Evolutionary conservation across 2,113 vertebrate species (phyloP), one percentile per base, ranked within the genome.

Genomic region (Dolichallabes microphthalmus): DNA sequence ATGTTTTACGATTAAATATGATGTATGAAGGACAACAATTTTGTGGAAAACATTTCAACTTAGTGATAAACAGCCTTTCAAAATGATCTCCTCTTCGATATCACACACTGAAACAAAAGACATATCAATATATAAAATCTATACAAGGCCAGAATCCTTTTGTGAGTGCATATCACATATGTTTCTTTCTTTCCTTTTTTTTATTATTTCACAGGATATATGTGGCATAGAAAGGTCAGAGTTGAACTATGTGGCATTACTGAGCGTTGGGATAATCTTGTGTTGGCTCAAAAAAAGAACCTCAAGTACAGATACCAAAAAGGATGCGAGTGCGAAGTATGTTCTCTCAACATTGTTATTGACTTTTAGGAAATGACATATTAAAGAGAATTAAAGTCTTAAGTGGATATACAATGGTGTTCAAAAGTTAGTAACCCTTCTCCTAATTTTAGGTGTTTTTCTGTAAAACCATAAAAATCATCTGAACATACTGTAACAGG

Each of bases 271-370:
- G 96, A 98, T 75, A 94, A 96, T 77, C 89, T 99, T 45, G 96
- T 97, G 35, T 83, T 95, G 85, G 95, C 96, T 30, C 97, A 98
- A 89, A 98, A 95, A 92, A 96, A 96, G 90, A 97, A 96, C 87
- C 95, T 99, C 78, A 96, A 98, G 88, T 96, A 97, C 90, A 94
- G 95, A 92, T 98, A 98, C 90, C 94, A 96, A 88, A 96, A 95
- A 93, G 97, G 97, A 91, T 98, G 98, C 84, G 94, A 94, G 86
- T 99, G 98, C 94, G 96, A 94, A 92, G 98, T 99, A 92, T 96
- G 96, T 93, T 68, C 50, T 88, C 53, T 66, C 63, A 27, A 25
- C 10, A 9, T 6, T 74, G 10, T 77, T 35, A 19, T 57, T 57
- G 22, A 84, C 22, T 74, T 88, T 76, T 87, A 15, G 89, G n/a